A percentile compares a stretch with the other conserved stretches of the same genome.
These are phyloP conservation scores for Cryptops parisi DNA, from an alignment of 2,888 invertebrate species.

Conservation along the genomic window DNA sequence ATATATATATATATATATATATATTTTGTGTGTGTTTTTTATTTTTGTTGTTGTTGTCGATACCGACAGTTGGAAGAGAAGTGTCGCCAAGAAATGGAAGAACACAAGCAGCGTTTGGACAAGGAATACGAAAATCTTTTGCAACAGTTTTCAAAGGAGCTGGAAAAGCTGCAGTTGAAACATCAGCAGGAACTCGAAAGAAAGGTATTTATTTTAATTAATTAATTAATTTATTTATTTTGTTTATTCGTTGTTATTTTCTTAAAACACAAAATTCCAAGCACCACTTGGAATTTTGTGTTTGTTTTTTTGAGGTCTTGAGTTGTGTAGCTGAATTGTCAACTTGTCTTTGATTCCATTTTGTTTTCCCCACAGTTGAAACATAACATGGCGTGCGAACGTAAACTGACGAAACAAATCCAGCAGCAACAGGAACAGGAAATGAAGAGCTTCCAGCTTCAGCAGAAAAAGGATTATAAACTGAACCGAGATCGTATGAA, in stretches of 20 bases:
- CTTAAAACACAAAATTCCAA: not conserved
- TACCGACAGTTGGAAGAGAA: conserved; percentile 75
- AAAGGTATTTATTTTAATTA: conserved; percentile 28
- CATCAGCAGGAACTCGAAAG: conserved; percentile 39
- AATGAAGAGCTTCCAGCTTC: conserved; percentile 74
- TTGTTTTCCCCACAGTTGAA: conserved; percentile 47
- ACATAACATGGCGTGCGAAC: conserved; percentile 74
- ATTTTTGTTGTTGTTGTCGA: not conserved
- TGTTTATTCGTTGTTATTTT: not conserved
- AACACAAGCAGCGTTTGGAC: conserved; percentile 85
- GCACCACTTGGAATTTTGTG: too few species aligned
- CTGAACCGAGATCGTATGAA: conserved; percentile 94
- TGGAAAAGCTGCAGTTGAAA: conserved; percentile 67
- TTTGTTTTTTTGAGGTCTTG: not conserved
- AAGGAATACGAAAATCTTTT: conserved; percentile 90
- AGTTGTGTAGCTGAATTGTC: not conserved
- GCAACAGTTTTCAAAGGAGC: conserved; percentile 79
- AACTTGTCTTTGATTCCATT: conserved; percentile 21
- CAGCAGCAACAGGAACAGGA: conserved; percentile 77
- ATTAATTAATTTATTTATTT: not conserved
- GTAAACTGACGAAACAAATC: conserved; percentile 85
- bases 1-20: too few species aligned
- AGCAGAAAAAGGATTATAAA: conserved; percentile 88
- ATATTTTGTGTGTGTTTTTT: not conserved
- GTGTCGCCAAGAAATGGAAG: conserved; percentile 92